phyloP scores from a whole-genome alignment of 2,113 vertebrate species.

The Takifugu bimaculatus region DNA sequence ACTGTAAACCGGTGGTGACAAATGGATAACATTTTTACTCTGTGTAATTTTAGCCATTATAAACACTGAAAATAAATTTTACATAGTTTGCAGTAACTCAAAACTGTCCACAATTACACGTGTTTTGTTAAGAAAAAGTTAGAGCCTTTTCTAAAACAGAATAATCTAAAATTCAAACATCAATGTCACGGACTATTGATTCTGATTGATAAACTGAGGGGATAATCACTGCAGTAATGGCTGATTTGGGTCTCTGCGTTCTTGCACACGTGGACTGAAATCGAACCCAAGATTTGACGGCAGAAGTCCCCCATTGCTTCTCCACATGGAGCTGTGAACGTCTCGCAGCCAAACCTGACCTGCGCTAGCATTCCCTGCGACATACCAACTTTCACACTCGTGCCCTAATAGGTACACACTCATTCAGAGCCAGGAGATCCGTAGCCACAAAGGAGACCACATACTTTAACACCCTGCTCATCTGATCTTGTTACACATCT shows the following conservation, averaged over 20 bases:
- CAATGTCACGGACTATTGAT: neutral
- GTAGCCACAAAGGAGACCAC: conserved; percentile 38
- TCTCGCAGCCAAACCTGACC: neutral
- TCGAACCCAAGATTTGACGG: no score
- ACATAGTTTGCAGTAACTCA: conserved; percentile 4
- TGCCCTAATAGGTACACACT: conserved; percentile 5
- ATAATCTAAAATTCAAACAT: no score
- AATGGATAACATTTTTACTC: conserved; percentile 22
- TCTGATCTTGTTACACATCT: conserved; percentile 63
- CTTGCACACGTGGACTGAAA: no score
- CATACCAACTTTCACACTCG: conserved; percentile 11
- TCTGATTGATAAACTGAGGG: neutral
- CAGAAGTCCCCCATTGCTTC: neutral
- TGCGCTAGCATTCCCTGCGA: neutral
- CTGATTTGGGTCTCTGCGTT: no score
- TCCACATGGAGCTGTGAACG: neutral
- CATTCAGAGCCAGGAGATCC: conserved; percentile 27
- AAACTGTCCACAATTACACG: neutral
- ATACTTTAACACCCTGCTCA: conserved; percentile 69
- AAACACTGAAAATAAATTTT: neutral
- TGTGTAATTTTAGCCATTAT: neutral
- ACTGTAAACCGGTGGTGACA: conserved; percentile 32
- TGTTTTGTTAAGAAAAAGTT: no score
- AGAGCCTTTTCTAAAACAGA: no score
- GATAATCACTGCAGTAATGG: no score